Evolutionary conservation across 2,797 vertebrate genomes (phyloP).

Genomic region (Sebastolobus altivelis): DNA sequence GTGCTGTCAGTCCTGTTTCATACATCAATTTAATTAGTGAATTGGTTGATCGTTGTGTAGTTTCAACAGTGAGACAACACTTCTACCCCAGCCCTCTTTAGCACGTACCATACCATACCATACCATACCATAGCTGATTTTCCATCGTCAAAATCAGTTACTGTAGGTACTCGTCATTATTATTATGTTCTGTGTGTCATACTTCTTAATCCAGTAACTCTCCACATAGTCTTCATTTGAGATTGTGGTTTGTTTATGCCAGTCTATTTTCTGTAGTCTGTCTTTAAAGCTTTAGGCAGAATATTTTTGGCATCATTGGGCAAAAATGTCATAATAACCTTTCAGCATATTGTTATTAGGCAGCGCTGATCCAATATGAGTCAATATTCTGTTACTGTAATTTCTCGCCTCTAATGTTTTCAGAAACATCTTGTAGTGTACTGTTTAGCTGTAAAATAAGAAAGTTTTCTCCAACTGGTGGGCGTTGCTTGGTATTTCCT

Average conservation of each 20-base stretch:
- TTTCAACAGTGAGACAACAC: not conserved
- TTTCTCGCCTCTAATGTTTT: accelerated
- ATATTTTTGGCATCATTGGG: too few species aligned
- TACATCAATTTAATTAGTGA: not conserved
- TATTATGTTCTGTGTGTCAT: not conserved
- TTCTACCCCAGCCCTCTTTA: not conserved
- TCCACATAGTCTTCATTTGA: slow-evolving; percentile 8
- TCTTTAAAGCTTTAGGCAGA: not conserved
- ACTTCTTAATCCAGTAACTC: slow-evolving; percentile 1
- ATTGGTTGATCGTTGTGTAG: not conserved
- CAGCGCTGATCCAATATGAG: too few species aligned
- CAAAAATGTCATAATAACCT: too few species aligned
- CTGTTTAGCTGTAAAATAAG: too few species aligned
- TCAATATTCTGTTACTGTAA: too few species aligned
- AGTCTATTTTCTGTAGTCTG: not conserved
- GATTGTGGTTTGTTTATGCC: slow-evolving; percentile 15
- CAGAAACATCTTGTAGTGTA: too few species aligned
- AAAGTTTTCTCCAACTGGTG: too few species aligned
- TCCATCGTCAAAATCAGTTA: not conserved
- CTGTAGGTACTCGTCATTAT: not conserved
- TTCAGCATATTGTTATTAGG: too few species aligned
- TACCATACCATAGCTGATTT: not conserved
- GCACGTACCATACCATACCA: too few species aligned
- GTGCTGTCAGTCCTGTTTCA: not conserved
- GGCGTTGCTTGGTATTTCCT: too few species aligned